A percentile compares a stretch with the other conserved stretches of the same genome.
Evolutionary conservation across 2,797 vertebrate species (phyloP).

Genomic region (Thripadectes ignobilis): DNA sequence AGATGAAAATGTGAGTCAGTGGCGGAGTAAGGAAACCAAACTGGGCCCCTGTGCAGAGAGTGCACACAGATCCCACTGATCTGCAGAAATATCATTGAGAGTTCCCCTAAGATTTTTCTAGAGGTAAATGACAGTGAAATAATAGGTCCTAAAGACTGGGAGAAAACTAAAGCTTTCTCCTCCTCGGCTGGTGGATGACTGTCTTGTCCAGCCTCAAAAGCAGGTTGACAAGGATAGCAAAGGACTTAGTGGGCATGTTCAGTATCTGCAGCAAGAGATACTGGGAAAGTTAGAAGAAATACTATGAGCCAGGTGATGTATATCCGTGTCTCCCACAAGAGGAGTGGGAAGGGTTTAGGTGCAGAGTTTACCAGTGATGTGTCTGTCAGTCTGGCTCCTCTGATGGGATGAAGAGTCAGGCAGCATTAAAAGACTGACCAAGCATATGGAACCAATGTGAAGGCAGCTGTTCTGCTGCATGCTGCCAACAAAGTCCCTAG

Average conservation of each 20-base stretch:
- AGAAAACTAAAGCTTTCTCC: background rate
- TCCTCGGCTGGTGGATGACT: background rate
- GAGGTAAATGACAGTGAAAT: background rate
- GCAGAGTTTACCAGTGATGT: rapidly evolving
- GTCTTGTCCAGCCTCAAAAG: background rate
- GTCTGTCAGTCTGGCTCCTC: background rate
- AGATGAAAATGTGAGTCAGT: background rate
- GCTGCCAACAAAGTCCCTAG: background rate
- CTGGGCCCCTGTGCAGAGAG: background rate
- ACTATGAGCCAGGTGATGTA: background rate
- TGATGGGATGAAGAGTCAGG: background rate
- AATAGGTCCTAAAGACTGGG: background rate
- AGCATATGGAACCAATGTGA: background rate
- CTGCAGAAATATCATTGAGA: background rate
- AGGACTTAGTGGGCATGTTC: background rate
- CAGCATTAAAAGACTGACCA: background rate
- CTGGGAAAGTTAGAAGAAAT: background rate
- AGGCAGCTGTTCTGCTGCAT: background rate
- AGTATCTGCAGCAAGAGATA: background rate
- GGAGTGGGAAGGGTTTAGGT: background rate
- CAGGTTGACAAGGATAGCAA: background rate
- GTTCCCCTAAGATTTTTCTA: background rate
- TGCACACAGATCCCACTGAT: background rate
- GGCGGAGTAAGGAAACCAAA: background rate
- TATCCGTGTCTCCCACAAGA: background rate